Base-by-base conservation (phyloP, 1,140 invertebrate species). In the Drosophila chauvacae region DNA sequence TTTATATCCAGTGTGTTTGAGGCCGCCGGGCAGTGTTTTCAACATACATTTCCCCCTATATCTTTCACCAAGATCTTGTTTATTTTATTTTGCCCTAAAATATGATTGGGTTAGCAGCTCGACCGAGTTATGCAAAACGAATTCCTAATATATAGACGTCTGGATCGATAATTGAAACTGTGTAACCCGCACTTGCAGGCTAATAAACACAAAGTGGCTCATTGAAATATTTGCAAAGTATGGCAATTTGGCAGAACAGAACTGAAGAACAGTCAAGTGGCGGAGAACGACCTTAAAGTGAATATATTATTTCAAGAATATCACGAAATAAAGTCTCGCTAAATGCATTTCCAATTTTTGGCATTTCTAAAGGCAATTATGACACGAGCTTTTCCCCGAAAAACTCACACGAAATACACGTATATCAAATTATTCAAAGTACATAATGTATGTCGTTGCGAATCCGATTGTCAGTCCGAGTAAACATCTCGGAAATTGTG, bases 1-100 rank as follows among this genome's bases (percentile, higher is more conserved):
- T 80, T 77, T 87, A 83, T 74, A 77, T 88, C 75, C 71, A 70
- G 80, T 66, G 62, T 69, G 48, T 55, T 61, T 53, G 60, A 20
- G 48, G 69, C 69, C 35, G 70, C 50, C 53, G 45, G 70, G 62
- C 48, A 48, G 61, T 57, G 44, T 47, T 45, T 45, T 11, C 10
- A 5, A 20, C 42, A 57, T 37, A 73, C 77, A 48, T 53, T 53
- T 16, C 26, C 33, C 37, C 48, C 44, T 63, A 47, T 47, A 42
- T 72, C 45, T 9, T 63, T 44, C 45, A 47, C 53, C 51, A 41
- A 26, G 26, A 33, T 69, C 47, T 26, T 18, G 44, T 71, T 71
- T 71, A 61, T 80, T 77, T 77, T 16, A 13, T 37, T 47, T 62
- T 42, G 47, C 80, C 44, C 44, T 60, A 51, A 63, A 57, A 81